Conservation (phyloP, 2,113 vertebrate genomes). For the Columbina picui region DNA sequence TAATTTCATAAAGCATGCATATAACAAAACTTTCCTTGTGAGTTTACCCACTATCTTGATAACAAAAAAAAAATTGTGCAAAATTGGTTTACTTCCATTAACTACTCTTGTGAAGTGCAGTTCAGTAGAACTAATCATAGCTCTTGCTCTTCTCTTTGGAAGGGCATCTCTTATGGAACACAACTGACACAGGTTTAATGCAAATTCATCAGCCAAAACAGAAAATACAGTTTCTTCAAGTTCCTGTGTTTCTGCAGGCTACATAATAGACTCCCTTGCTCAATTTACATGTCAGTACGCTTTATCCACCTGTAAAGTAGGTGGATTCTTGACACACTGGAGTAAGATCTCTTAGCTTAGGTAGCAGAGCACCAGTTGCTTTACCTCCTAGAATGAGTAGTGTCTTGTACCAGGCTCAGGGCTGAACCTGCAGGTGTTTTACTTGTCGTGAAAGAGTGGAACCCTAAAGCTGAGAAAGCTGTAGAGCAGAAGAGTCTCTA, state of each 20-base stretch:
- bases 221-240: neutral
- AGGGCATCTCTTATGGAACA: neutral
- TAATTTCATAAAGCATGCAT: neutral
- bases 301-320: neutral
- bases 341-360: neutral
- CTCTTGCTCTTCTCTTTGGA: neutral
- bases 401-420: neutral
- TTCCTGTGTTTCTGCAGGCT: neutral
- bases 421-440: neutral
- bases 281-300: neutral
- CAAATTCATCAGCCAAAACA: neutral
- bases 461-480: neutral
- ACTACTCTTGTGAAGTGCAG: neutral
- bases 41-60: neutral
- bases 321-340: neutral
- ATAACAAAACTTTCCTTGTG: neutral
- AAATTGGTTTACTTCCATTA: neutral
- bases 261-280: neutral
- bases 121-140: neutral
- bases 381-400: neutral
- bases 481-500: neutral
- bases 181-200: neutral
- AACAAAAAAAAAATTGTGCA: neutral
- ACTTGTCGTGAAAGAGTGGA: neutral
- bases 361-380: accelerated